Evolutionary conservation across 2,888 invertebrate genomes (phyloP).

Genomic region (Morpho helenor): DNA sequence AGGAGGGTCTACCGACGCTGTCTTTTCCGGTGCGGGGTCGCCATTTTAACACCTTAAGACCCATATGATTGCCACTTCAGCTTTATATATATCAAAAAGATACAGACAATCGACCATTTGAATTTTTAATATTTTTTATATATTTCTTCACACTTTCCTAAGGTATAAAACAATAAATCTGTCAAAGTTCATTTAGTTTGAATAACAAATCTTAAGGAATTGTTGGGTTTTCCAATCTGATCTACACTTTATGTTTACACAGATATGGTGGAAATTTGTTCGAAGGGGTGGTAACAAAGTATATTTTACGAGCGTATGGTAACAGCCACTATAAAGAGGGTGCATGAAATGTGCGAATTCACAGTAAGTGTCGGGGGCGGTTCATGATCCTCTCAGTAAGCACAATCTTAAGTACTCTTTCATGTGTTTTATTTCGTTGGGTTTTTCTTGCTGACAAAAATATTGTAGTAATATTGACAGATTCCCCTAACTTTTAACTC

Average conservation of each 20-base stretch:
- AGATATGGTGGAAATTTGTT: conserved; percentile 11
- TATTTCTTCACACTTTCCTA: too few species aligned
- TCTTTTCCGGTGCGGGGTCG: too few species aligned
- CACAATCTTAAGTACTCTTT: conserved; percentile 22
- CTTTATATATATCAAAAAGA: too few species aligned
- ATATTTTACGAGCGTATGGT: conserved; percentile 29
- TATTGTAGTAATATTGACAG: conserved; percentile 4
- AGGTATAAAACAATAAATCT: conserved; percentile 53
- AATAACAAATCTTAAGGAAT: conserved; percentile 45
- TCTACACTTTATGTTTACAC: neutral
- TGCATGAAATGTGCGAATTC: conserved; percentile 22
- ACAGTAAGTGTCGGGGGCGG: conserved; percentile 16
- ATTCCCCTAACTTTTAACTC: neutral
- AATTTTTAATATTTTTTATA: too few species aligned
- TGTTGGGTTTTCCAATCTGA: conserved; percentile 9
- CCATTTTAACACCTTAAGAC: too few species aligned
- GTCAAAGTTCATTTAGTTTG: conserved; percentile 65
- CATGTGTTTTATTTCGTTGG: conserved; percentile 20
- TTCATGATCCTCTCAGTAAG: conserved; percentile 16
- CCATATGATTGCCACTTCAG: too few species aligned
- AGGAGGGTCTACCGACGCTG: too few species aligned
- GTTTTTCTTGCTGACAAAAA: conserved; percentile 15
- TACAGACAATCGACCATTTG: too few species aligned
- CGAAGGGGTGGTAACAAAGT: neutral
- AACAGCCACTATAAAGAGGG: conserved; percentile 19